A percentile compares a stretch with the other conserved stretches of the same genome.
Conservation (phyloP, 2,888 invertebrate genomes). For the Rotaria sp. region DNA sequence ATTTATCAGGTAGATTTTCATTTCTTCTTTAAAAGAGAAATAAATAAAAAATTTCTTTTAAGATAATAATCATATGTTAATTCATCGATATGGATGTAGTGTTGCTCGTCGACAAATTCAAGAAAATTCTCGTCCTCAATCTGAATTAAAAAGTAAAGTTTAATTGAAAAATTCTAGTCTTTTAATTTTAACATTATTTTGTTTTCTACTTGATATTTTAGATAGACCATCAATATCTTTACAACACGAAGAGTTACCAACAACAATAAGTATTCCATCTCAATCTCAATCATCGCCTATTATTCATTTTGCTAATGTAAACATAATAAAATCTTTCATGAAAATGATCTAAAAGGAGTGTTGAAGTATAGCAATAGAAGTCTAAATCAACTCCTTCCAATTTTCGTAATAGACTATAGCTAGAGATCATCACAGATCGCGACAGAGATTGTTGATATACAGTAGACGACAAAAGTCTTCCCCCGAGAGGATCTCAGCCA, state of each 20-base stretch:
- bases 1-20: background rate
- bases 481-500: too few species aligned
- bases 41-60: background rate
- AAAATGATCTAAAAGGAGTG: too few species aligned
- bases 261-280: background rate
- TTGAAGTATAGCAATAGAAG: too few species aligned
- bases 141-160: background rate
- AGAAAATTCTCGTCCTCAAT: background rate
- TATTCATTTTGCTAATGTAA: conserved; percentile 6
- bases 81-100: background rate
- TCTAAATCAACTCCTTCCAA: too few species aligned
- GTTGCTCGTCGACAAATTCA: background rate
- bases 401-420: too few species aligned
- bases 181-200: too few species aligned
- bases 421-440: too few species aligned
- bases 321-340: background rate
- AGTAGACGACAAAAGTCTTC: too few species aligned
- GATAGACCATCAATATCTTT: background rate
- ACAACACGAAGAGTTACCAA: background rate
- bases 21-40: too few species aligned
- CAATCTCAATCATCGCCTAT: background rate
- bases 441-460: too few species aligned
- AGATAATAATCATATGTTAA: background rate
- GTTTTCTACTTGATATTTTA: background rate
- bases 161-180: background rate